Conservation (phyloP, 2,113 vertebrate species). For the Uria lomvia region DNA sequence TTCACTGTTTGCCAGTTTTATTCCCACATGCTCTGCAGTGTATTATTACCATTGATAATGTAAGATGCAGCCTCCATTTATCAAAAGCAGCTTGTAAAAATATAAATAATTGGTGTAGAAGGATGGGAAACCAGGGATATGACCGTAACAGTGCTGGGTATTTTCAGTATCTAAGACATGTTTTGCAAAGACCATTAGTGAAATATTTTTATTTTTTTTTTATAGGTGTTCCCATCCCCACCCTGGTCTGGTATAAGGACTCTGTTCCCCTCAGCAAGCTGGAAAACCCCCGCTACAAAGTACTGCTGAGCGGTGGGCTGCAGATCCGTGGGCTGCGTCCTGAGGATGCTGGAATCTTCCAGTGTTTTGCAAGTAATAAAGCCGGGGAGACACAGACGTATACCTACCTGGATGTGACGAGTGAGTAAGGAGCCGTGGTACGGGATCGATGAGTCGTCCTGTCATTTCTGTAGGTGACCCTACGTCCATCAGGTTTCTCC, state of each 20-base stretch:
- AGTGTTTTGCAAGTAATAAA: slow-evolving; percentile 87
- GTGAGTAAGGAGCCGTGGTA: slow-evolving; percentile 74
- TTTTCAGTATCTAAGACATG: background rate
- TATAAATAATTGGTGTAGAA: background rate
- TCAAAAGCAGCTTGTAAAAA: background rate
- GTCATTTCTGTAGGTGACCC: background rate
- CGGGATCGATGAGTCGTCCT: rapidly evolving
- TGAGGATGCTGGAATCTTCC: slow-evolving; percentile 90
- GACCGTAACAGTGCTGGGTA: background rate
- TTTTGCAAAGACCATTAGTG: background rate
- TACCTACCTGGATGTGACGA: slow-evolving; percentile 88
- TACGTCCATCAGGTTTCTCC: rapidly evolving
- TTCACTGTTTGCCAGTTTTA: background rate
- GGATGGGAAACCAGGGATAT: background rate
- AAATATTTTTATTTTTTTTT: background rate
- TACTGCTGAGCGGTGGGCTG: slow-evolving; percentile 76
- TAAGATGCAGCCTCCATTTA: background rate
- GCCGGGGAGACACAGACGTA: slow-evolving; percentile 85
- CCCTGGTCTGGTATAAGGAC: slow-evolving; percentile 90
- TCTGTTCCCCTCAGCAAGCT: slow-evolving; percentile 78
- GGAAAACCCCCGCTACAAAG: slow-evolving; percentile 85
- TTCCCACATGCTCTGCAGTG: background rate
- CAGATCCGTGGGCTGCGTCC: slow-evolving; percentile 80
- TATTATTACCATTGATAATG: background rate
- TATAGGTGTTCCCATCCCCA: slow-evolving; percentile 84